Evolutionary conservation across 2,888 invertebrate species (phyloP).

Genomic region (Eumacrocentrus americanus): DNA sequence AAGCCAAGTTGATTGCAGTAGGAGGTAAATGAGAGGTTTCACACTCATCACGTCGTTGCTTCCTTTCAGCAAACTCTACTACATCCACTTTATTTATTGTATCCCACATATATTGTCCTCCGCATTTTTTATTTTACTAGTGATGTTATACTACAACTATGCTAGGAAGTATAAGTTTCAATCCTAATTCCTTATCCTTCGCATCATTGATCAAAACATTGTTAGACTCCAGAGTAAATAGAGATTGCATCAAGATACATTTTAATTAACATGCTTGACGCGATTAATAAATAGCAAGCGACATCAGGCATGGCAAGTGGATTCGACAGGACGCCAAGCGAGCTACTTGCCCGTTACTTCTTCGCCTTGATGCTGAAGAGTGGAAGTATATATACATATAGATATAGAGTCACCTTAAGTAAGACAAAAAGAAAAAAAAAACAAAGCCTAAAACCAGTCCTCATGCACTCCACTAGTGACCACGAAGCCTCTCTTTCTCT

Average conservation of each 20-base stretch:
- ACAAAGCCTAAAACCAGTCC: conserved; percentile 29
- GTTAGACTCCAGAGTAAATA: too few species aligned
- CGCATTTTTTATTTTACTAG: too few species aligned
- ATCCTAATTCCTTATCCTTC: too few species aligned
- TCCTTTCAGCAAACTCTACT: conserved; percentile 5
- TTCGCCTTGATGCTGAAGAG: conserved; percentile 8
- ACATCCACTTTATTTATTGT: too few species aligned
- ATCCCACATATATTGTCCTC: too few species aligned
- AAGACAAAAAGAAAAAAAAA: conserved; percentile 28
- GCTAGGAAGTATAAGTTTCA: too few species aligned
- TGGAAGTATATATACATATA: background rate
- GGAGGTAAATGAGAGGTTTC: conserved; percentile 57
- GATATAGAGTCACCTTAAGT: conserved; percentile 20
- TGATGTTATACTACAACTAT: too few species aligned
- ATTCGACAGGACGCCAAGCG: conserved; percentile 23
- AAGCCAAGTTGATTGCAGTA: conserved; percentile 53
- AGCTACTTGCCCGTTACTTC: conserved; percentile 23
- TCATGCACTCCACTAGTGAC: background rate
- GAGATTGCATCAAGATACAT: background rate
- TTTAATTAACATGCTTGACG: background rate
- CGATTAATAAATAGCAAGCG: conserved; percentile 4
- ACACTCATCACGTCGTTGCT: conserved; percentile 26
- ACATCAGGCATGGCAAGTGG: conserved; percentile 26
- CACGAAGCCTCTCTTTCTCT: conserved; percentile 21
- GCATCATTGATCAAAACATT: too few species aligned